These are phyloP conservation scores for Oreochromis spilurus DNA, from an alignment of 2,113 vertebrate species.

Conservation along the genomic window DNA sequence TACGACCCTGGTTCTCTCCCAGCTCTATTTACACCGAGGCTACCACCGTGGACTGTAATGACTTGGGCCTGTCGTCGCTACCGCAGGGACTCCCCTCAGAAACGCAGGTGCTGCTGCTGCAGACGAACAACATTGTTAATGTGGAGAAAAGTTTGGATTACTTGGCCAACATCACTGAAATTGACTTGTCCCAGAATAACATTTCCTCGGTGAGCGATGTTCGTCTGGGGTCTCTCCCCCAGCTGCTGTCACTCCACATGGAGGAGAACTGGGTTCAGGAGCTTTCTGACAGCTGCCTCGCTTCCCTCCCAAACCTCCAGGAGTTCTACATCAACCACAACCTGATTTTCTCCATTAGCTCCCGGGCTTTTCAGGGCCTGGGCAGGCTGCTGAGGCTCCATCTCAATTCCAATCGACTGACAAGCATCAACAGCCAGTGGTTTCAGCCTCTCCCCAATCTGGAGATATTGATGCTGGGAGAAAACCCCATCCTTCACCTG, in stretches of 20 bases:
- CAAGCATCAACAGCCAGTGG: constrained; percentile 83
- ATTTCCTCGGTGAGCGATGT: constrained; percentile 82
- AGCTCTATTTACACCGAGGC: constrained; percentile 87
- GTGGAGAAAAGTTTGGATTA: constrained; percentile 80
- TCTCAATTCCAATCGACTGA: constrained; percentile 89
- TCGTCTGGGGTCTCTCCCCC: constrained; percentile 76
- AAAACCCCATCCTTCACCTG: constrained; percentile 85
- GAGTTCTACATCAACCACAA: constrained; percentile 97
- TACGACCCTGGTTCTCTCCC: constrained; percentile 92
- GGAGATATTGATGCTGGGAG: constrained; percentile 93
- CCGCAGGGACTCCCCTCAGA: constrained; percentile 79
- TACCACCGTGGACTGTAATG: constrained; percentile 89
- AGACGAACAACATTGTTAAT: constrained; percentile 86
- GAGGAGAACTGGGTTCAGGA: constrained; percentile 90
- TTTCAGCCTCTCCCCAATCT: constrained; percentile 83
- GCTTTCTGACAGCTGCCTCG: constrained; percentile 82
- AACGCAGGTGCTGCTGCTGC: constrained; percentile 88
- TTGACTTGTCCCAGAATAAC: constrained; percentile 95
- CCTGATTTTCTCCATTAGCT: constrained; percentile 80
- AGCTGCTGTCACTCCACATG: constrained; percentile 86
- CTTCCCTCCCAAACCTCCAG: constrained; percentile 82
- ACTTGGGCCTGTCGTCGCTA: constrained; percentile 81
- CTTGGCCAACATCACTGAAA: constrained; percentile 84
- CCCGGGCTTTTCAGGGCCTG: constrained; percentile 83
- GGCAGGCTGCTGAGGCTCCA: constrained; percentile 86